phyloP scores from a whole-genome alignment of 2,113 vertebrate species.

The Craseonycteris thonglongyai region DNA sequence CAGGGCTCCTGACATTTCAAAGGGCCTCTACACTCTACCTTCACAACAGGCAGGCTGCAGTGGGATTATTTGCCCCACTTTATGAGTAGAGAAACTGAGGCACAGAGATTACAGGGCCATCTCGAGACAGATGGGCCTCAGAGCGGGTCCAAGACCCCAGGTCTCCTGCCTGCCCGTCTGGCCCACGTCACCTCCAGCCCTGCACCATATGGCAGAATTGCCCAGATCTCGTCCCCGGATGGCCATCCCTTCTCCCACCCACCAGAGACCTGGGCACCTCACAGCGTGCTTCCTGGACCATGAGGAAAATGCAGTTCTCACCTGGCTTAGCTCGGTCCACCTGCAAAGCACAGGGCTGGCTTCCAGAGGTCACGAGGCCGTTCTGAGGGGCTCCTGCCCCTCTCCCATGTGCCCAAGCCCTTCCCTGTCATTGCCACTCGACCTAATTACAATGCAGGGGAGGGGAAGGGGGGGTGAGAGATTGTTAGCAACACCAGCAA shows the following conservation, averaged over 20 bases:
- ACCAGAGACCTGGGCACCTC: background rate
- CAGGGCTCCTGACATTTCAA: background rate
- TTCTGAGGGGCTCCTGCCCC: background rate
- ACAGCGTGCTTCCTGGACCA: background rate
- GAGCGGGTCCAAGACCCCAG: background rate
- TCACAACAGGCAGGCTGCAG: too few species aligned
- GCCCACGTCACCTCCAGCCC: background rate
- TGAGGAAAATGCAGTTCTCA: background rate
- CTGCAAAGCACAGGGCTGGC: background rate
- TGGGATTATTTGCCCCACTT: background rate
- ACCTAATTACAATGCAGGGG: background rate
- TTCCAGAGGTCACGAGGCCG: background rate
- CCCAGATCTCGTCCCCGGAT: conserved; percentile 1
- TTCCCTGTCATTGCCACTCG: background rate
- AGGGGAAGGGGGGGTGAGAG: background rate
- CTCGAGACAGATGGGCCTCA: background rate
- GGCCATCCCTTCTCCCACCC: background rate
- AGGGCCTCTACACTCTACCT: background rate
- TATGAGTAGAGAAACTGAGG: background rate
- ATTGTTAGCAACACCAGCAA: background rate
- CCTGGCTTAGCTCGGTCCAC: background rate
- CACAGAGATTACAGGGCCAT: background rate
- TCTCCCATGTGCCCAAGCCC: background rate
- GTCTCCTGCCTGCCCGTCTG: background rate
- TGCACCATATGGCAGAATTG: conserved; percentile 28